A percentile compares a stretch with the other conserved stretches of the same genome.
These are phyloP conservation scores for Tiliacea citrago DNA, from an alignment of 2,888 invertebrate genomes.

Conservation along the genomic window DNA sequence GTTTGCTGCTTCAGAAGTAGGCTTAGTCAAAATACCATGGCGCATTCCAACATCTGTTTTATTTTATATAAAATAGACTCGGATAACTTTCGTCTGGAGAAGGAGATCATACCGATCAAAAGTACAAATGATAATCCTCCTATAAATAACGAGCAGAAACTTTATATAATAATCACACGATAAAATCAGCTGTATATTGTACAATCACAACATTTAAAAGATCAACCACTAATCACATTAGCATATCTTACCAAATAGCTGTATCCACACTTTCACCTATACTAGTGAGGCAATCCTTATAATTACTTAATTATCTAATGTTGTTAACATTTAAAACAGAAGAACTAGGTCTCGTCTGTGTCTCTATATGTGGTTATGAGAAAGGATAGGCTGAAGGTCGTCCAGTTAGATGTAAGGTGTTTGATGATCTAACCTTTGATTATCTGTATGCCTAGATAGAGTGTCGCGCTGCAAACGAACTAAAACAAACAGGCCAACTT, in stretches of 20 bases:
- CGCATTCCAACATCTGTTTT: too few species aligned
- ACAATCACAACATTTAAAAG: slow-evolving; percentile 24
- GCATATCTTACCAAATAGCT: slow-evolving; percentile 31
- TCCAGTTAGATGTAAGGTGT: neutral
- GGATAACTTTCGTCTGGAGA: too few species aligned
- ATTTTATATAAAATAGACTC: too few species aligned
- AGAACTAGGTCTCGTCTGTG: slow-evolving; percentile 35
- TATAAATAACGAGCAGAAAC: too few species aligned
- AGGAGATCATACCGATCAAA: too few species aligned
- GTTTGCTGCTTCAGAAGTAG: too few species aligned
- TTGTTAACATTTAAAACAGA: slow-evolving; percentile 55
- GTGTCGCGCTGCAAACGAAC: too few species aligned
- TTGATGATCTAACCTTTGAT: neutral
- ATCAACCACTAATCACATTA: slow-evolving; percentile 35
- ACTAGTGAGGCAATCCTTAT: slow-evolving; percentile 30
- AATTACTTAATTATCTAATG: slow-evolving; percentile 55
- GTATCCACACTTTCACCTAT: slow-evolving; percentile 31
- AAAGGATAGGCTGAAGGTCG: slow-evolving; percentile 29
- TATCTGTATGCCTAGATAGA: too few species aligned
- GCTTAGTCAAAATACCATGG: too few species aligned
- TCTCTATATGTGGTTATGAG: slow-evolving; percentile 12
- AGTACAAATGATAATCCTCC: too few species aligned
- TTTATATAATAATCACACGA: slow-evolving; percentile 4
- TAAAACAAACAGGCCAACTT: too few species aligned
- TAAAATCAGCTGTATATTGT: slow-evolving; percentile 8